Percentiles rank a stretch among this genome's conserved stretches.
These are phyloP conservation scores for Trematomus bernacchii DNA, from an alignment of 2,797 vertebrate species.

Conservation along the genomic window DNA sequence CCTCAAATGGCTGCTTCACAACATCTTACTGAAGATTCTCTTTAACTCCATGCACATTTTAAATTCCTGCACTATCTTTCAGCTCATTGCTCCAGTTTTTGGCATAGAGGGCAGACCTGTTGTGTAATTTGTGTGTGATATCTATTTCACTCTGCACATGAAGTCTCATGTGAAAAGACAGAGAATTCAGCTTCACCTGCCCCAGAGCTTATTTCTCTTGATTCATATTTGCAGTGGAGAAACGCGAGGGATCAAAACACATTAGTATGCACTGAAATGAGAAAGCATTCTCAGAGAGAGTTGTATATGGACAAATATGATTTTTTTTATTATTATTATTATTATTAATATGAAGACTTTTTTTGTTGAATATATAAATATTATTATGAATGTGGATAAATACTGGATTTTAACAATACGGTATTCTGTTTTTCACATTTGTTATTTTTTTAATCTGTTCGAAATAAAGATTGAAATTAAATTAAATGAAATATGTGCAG, in stretches of 20 bases:
- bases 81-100: conserved; percentile 39
- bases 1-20: conserved; percentile 42
- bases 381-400: too few species aligned
- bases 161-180: conserved; percentile 53
- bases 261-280: conserved; percentile 55
- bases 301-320: too few species aligned
- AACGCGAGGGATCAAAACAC: conserved; percentile 62
- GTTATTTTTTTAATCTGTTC: too few species aligned
- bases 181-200: conserved; percentile 65
- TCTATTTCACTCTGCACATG: conserved; percentile 40
- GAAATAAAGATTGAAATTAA: too few species aligned
- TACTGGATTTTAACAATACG: too few species aligned
- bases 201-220: conserved; percentile 59
- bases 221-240: conserved; percentile 71
- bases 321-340: too few species aligned
- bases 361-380: too few species aligned
- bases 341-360: too few species aligned
- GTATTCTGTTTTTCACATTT: too few species aligned
- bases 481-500: conserved; percentile 47
- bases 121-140: conserved; percentile 47
- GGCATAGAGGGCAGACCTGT: conserved; percentile 34
- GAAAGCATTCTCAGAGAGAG: conserved; percentile 35
- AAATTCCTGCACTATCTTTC: conserved; percentile 19
- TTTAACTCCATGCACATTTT: conserved; percentile 36
- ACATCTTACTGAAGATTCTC: conserved; percentile 23